Evolutionary conservation across 2,113 vertebrate genomes (phyloP), one percentile per base, ranked within the genome.

Genomic region (Ailuropoda melanoleuca): DNA sequence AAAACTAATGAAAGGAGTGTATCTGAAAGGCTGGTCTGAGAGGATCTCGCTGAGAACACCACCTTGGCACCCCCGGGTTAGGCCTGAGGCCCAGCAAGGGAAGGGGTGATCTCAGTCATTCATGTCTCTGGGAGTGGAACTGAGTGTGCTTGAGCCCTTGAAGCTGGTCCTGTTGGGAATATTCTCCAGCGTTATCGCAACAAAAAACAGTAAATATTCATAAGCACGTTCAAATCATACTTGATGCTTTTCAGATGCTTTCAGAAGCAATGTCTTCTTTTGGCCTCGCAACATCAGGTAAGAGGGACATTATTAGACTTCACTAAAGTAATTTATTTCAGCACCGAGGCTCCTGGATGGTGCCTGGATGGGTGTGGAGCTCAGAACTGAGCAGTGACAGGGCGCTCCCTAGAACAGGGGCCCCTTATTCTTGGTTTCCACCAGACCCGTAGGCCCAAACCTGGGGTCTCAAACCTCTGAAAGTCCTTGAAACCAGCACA

Each of bases 191-290:
- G 26, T 85, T 23, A 6, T 23, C 55, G 24, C 31, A 26, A n/a
- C 7, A 23, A 64, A 77, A 70, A 18, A 5, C 0, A 17, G 68
- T 14, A 82, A 53, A 58, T 43, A 17, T 14, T 17, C 80, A n/a
- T 1, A 3, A 11, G n/a, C 43, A 37, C 0, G 0, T 21, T 83
- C 8, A 1, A 48, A 55, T 48, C 68, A 50, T 0, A 9, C 4
- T 4, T 2, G 46, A 37, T 43, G 19, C 11, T 58, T 55, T 66
- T 55, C 6, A 3, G 77, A 19, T 31, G 15, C 26, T 26, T 70
- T 88, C 48, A 53, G 66, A 86, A 85, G 48, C 24, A 34, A 17
- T 13, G 0, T 23, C 72, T 48, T 37, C 24, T n/a, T 68, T 72
- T 21, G 89, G 29, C 58, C n/a, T 82, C 24, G n/a, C 43, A 87